These are phyloP conservation scores for Corydoras maculifer DNA, from an alignment of 2,113 vertebrate genomes.

Conservation along the genomic window DNA sequence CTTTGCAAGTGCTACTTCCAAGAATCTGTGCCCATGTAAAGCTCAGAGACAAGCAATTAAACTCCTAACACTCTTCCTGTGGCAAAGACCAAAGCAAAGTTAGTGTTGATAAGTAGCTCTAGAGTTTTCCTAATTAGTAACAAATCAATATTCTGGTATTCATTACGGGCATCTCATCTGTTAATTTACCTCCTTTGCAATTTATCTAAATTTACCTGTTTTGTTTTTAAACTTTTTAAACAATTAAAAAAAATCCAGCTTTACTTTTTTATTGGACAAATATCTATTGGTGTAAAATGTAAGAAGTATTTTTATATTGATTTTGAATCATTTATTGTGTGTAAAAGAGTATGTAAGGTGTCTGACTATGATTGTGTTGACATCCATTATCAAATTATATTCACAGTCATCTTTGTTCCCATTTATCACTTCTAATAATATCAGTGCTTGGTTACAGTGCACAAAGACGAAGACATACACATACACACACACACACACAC, in stretches of 20 bases:
- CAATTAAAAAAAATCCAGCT: too few species aligned
- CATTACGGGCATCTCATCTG: neutral
- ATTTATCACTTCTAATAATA: slow-evolving; percentile 22
- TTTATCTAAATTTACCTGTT: neutral
- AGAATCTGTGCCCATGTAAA: slow-evolving; percentile 13
- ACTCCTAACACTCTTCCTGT: slow-evolving; percentile 17
- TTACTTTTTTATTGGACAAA: neutral
- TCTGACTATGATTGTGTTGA: slow-evolving; percentile 15
- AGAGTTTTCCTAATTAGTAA: slow-evolving; percentile 13
- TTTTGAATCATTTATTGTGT: slow-evolving; percentile 5
- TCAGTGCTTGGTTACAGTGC: neutral
- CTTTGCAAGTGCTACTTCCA: slow-evolving; percentile 24
- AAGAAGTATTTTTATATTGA: neutral
- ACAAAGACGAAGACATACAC: slow-evolving; percentile 16
- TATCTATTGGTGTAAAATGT: neutral
- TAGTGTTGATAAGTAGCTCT: slow-evolving; percentile 15
- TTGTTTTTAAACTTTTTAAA: neutral
- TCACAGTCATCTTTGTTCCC: slow-evolving; percentile 17
- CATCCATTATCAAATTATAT: slow-evolving; percentile 25
- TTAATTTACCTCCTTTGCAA: neutral
- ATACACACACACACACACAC: slow-evolving; percentile 9
- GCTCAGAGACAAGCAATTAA: slow-evolving; percentile 25
- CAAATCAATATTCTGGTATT: slow-evolving; percentile 10
- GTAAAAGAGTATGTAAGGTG: slow-evolving; percentile 9
- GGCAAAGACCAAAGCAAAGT: slow-evolving; percentile 12